A percentile compares a stretch with the other conserved stretches of the same genome.
phyloP scores from a whole-genome alignment of 2,888 invertebrate genomes.

The Trichogramma evanescens region DNA sequence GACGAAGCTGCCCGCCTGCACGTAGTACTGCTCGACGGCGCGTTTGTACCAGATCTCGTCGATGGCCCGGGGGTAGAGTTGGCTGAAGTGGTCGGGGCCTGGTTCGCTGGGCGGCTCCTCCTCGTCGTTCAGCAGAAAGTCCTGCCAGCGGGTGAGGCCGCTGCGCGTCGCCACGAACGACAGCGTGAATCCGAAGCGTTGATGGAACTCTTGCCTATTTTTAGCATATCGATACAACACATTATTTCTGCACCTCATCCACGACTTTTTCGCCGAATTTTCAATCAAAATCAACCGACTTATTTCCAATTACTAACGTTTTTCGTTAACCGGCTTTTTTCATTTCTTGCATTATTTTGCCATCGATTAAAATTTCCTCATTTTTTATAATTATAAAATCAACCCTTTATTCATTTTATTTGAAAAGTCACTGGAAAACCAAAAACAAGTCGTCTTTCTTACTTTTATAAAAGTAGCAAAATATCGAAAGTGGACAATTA shows the following conservation, averaged over 20 bases:
- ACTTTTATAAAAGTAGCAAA: conserved; percentile 2
- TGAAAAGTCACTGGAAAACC: too few relatives aligned
- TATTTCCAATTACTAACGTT: neutral
- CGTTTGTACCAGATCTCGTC: conserved; percentile 86
- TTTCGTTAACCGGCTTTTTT: neutral
- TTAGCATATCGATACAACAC: conserved; percentile 23
- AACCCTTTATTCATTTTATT: conserved; percentile 1
- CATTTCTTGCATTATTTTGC: neutral
- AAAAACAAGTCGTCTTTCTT: neutral
- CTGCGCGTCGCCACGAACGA: conserved; percentile 87
- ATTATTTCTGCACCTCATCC: too few relatives aligned
- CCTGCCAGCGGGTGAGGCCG: conserved; percentile 84
- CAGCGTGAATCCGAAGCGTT: conserved; percentile 75
- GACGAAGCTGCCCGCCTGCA: conserved; percentile 72
- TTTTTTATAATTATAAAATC: conserved; percentile 10
- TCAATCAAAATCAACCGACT: too few relatives aligned
- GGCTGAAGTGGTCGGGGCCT: conserved; percentile 59
- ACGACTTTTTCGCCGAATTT: too few relatives aligned
- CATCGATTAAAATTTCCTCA: neutral
- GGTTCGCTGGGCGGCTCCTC: conserved; percentile 35
- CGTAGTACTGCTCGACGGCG: conserved; percentile 78
- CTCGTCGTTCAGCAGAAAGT: conserved; percentile 57
- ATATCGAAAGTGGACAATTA: conserved; percentile 2
- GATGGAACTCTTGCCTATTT: conserved; percentile 70
- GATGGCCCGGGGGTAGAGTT: conserved; percentile 68